Evolutionary conservation across 2,888 invertebrate genomes (phyloP).

Genomic region (Therioaphis trifolii): DNA sequence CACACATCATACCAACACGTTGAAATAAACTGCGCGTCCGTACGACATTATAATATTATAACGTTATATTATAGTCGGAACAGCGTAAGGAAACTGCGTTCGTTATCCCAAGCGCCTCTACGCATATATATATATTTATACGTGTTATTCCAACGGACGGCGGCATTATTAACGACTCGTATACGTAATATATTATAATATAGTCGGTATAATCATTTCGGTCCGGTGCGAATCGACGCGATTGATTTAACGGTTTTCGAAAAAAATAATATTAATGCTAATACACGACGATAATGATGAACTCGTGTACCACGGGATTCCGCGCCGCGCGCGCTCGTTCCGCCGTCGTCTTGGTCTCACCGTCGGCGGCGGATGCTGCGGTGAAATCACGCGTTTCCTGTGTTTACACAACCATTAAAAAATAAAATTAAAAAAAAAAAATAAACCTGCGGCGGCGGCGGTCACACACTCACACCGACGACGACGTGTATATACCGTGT

Average conservation of each 20-base stretch:
- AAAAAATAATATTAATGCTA: background rate
- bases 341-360: background rate
- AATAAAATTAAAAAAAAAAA: conserved; percentile 7
- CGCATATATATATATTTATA: no score
- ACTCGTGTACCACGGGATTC: background rate
- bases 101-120: no score
- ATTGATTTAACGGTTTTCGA: background rate
- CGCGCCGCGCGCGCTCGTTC: background rate
- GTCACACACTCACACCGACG: background rate
- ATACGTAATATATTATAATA: no score
- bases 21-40: no score
- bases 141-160: no score
- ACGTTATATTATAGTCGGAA: no score
- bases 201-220: background rate
- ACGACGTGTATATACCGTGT: background rate
- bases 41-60: no score
- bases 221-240: background rate
- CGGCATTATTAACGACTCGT: background rate
- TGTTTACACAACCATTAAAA: conserved; percentile 52
- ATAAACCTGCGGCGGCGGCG: conserved; percentile 11
- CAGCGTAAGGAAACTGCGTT: no score
- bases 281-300: no score
- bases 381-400: conserved; percentile 54
- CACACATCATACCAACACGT: no score
- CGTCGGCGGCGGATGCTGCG: background rate